Percentiles rank a stretch among this genome's conserved stretches.
These are phyloP conservation scores for Empis livida DNA, from an alignment of 2,888 invertebrate species.

Conservation along the genomic window DNA sequence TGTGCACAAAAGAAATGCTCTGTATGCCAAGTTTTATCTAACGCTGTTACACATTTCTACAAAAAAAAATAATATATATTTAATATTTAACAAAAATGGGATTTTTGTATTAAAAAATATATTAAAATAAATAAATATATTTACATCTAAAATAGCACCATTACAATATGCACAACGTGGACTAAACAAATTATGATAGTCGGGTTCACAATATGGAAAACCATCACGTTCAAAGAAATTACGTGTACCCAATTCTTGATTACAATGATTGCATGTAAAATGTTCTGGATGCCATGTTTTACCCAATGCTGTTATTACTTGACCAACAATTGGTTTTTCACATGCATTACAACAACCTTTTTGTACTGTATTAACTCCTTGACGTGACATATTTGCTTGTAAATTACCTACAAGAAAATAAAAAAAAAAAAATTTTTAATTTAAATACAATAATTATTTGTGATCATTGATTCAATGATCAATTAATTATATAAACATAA, in stretches of 20 bases:
- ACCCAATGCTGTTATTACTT: conserved; percentile 84
- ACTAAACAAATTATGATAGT: conserved; percentile 97
- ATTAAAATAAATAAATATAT: conserved; percentile 3
- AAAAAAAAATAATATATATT: conserved; percentile 25
- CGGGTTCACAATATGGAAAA: conserved; percentile 93
- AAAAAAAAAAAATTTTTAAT: no score
- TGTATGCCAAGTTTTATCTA: conserved; percentile 97
- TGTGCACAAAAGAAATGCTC: conserved; percentile 98
- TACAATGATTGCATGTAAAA: conserved; percentile 96
- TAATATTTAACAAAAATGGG: no score
- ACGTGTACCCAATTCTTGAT: conserved; percentile 88
- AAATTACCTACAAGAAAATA: conserved; percentile 34
- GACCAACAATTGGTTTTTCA: conserved; percentile 97
- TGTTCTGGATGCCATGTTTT: conserved; percentile 99
- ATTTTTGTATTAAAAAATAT: not conserved
- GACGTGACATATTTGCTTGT: conserved; percentile 95
- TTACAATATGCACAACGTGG: conserved; percentile 98
- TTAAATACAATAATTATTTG: no score
- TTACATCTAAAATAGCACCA: conserved; percentile 94
- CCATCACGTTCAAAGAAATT: conserved; percentile 98
- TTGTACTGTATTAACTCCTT: conserved; percentile 96
- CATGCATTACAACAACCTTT: conserved; percentile 99
- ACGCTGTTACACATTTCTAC: conserved; percentile 96
- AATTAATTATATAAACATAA: no score
- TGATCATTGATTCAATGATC: no score